These are phyloP conservation scores for Mesoclemmys tuberculata DNA, from an alignment of 2,113 vertebrate genomes.

Conservation along the genomic window DNA sequence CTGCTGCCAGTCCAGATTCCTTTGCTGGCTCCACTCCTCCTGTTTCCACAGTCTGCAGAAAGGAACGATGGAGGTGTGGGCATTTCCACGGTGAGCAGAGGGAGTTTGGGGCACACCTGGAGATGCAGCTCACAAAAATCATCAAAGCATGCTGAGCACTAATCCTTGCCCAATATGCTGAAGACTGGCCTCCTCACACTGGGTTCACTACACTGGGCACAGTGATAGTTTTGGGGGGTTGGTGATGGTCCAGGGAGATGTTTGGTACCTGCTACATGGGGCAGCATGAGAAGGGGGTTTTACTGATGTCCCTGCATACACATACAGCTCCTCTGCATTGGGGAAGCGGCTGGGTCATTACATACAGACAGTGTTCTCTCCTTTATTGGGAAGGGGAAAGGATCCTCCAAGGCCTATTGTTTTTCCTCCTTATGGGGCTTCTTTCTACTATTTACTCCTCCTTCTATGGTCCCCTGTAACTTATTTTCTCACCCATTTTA, in stretches of 20 bases:
- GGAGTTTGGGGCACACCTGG: not conserved
- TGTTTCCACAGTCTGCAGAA: slow-evolving; percentile 13
- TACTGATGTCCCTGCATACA: not conserved
- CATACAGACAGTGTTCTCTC: not conserved
- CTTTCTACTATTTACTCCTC: not conserved
- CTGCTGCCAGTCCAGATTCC: slow-evolving; percentile 13
- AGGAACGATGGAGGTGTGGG: not conserved
- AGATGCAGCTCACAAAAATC: not conserved
- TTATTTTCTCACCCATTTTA: not conserved
- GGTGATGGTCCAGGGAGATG: not conserved
- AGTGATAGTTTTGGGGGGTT: not conserved
- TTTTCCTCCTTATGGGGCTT: not conserved
- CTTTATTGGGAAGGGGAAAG: not conserved
- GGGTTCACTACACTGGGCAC: not conserved
- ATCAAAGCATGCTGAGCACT: not conserved
- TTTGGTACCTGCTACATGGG: not conserved
- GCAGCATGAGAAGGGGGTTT: not conserved
- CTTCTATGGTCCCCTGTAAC: not conserved
- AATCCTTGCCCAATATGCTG: too few species aligned
- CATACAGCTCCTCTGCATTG: not conserved
- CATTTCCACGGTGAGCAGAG: not conserved
- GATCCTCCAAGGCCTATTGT: not conserved
- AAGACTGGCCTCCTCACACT: not conserved
- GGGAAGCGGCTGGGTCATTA: not conserved
- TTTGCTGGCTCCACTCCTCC: slow-evolving; percentile 18